Conservation (phyloP, 2,888 invertebrate genomes). For the Aporophyla nigra region DNA sequence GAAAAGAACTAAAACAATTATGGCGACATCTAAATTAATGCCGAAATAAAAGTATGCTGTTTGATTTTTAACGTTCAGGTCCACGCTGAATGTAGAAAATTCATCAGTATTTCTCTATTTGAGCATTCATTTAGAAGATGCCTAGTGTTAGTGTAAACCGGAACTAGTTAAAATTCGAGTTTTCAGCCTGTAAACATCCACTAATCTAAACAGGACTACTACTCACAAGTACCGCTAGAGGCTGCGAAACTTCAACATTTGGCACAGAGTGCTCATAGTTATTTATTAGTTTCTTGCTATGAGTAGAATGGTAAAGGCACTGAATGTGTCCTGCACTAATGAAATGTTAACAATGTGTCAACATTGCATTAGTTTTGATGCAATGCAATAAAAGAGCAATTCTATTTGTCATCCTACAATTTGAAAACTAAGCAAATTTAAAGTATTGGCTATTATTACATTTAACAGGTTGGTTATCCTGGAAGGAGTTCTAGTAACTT, state of each 20-base stretch:
- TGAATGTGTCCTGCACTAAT: neutral
- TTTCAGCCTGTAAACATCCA: neutral
- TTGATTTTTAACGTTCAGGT: neutral
- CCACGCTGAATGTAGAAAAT: neutral
- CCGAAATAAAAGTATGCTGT: neutral
- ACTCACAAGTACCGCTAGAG: neutral
- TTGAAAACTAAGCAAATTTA: neutral
- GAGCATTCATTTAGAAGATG: neutral
- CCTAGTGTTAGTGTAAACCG: neutral
- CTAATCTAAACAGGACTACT: neutral
- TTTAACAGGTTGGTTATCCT: neutral
- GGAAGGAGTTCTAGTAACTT: conserved; percentile 9
- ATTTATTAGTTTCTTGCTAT: neutral
- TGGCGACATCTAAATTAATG: neutral
- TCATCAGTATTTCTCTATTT: neutral
- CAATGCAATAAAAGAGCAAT: neutral
- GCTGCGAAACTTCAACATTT: neutral
- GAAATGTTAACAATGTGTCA: neutral
- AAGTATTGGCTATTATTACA: conserved; percentile 2
- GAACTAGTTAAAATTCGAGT: neutral
- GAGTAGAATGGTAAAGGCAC: neutral
- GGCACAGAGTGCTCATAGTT: neutral
- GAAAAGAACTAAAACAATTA: neutral
- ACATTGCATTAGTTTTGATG: neutral
- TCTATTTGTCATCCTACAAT: neutral